phyloP scores from a whole-genome alignment of 2,797 vertebrate genomes.

The Bovichtus variegatus region DNA sequence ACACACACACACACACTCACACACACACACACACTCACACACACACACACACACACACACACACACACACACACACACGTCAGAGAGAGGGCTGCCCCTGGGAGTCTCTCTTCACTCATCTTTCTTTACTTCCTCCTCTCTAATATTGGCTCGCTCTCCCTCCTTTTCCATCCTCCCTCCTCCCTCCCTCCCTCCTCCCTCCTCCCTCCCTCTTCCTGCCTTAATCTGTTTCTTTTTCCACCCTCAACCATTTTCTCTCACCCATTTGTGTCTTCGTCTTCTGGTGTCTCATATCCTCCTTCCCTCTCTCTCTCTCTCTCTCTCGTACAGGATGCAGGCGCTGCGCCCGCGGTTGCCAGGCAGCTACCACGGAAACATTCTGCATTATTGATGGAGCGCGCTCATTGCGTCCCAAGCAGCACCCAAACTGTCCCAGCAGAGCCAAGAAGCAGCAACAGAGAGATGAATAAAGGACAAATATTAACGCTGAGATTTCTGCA shows the following conservation, averaged over 20 bases:
- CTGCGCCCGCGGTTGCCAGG: slow-evolving; percentile 76
- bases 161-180: neutral
- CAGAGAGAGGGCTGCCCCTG: neutral
- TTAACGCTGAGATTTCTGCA: slow-evolving; percentile 7
- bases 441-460: slow-evolving; percentile 29
- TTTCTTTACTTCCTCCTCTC: slow-evolving; percentile 12
- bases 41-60: too few relatives aligned
- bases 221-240: slow-evolving; percentile 19
- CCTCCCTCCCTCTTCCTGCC: neutral
- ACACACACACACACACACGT: neutral
- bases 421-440: slow-evolving; percentile 76
- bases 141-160: neutral
- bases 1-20: too few relatives aligned
- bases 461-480: slow-evolving; percentile 14
- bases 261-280: slow-evolving; percentile 28
- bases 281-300: slow-evolving; percentile 27
- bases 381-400: slow-evolving; percentile 85
- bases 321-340: slow-evolving; percentile 50
- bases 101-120: neutral
- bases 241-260: slow-evolving; percentile 19
- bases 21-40: too few relatives aligned
- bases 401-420: slow-evolving; percentile 65
- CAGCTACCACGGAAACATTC: slow-evolving; percentile 80
- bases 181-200: slow-evolving; percentile 1
- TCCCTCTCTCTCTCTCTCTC: slow-evolving; percentile 3